Percentiles rank a stretch among this genome's conserved stretches.
Evolutionary conservation across 2,888 invertebrate species (phyloP).

Genomic region (Aleiodes alternator): DNA sequence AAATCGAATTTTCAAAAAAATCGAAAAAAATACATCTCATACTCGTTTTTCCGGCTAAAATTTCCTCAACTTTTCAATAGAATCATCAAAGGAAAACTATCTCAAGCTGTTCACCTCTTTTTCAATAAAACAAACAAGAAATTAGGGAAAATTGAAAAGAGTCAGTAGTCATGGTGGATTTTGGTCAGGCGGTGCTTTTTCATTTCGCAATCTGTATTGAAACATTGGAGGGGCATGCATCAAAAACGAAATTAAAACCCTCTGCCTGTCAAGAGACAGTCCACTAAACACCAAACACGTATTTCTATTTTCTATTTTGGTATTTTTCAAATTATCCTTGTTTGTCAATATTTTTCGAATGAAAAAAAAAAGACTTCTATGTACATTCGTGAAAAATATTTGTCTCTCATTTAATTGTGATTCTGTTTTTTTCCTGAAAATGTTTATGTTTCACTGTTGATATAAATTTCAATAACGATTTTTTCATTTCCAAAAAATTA

Average conservation of each 20-base stretch:
- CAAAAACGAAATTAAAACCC: neutral
- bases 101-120: neutral
- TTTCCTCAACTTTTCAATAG: no score
- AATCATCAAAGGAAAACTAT: no score
- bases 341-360: neutral
- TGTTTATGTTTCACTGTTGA: no score
- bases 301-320: conserved; percentile 4
- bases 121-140: neutral
- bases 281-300: neutral
- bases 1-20: no score
- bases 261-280: neutral
- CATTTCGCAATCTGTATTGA: neutral
- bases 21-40: no score
- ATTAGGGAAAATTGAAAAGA: neutral
- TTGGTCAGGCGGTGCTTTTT: neutral
- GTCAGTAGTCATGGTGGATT: neutral
- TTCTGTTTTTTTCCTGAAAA: neutral
- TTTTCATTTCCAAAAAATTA: no score
- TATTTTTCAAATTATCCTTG: neutral
- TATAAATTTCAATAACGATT: no score
- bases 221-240: neutral
- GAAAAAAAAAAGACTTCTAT: no score
- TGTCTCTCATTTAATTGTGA: neutral
- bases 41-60: no score
- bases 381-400: no score